Base-by-base conservation (phyloP, 2,797 vertebrate species). In the Notolepis coatsorum region DNA sequence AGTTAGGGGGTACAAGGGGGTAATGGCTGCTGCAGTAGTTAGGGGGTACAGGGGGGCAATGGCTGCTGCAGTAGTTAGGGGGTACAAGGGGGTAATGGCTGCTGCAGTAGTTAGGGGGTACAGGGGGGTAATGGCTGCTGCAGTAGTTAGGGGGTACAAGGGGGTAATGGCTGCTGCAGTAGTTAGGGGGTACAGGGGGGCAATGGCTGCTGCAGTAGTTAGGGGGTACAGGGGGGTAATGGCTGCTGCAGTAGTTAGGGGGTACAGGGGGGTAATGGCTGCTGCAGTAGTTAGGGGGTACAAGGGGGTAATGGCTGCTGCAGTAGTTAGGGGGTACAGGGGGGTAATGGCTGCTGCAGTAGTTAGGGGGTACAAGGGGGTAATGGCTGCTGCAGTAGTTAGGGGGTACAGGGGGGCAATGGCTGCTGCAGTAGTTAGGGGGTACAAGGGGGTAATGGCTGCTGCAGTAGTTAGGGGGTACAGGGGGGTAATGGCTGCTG, bases 81-180 rank as follows among this genome's bases (percentile, higher is more conserved):
- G 93, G 93, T 92, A 91, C 79, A 86, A 89, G 92, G 95, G 94
- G 86, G 93, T 95, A 96, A 94, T 90, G 92, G 94, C 90, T 94
- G 92, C 92, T 92, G 69, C 78, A 86, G 84, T 79, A 95, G 92
- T n/a, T n/a, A n/a, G n/a, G n/a, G n/a, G n/a, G n/a, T n/a, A n/a
- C n/a, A n/a, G n/a, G n/a, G n/a, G n/a, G n/a, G n/a, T n/a, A n/a
- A n/a, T n/a, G n/a, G n/a, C n/a, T n/a, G n/a, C n/a, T n/a, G n/a
- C 89, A 76, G 91, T 91, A 93, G 95, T 94, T 94, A 92, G 83
- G 85, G 89, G 93, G 93, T 92, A 91, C 79, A 86, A 89, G 92
- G 95, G 94, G 86, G 93, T 95, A 96, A 94, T 90, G 92, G 94
- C 90, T 94, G 92, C 92, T 92, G 69, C 78, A 86, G 84, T 79